Evolutionary conservation across 2,113 vertebrate genomes (phyloP), one percentile per base, ranked within the genome.

Genomic region (Dicentrarchus labrax): DNA sequence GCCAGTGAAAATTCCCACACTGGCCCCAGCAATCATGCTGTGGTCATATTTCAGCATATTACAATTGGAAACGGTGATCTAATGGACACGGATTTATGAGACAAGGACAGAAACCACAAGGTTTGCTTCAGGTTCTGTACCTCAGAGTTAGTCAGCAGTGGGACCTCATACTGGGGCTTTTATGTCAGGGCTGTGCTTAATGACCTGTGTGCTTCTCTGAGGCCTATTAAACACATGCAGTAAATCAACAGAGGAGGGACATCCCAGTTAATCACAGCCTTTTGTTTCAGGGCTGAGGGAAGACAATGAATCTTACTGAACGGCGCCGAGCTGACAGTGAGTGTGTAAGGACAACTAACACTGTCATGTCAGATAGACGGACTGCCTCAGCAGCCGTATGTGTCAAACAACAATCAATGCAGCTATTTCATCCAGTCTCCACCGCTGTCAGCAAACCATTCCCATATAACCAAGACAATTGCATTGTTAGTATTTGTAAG

Each of bases 201-300:
- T 88, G 84, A 87, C 73, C 75, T 22, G 45, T 88, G 77, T 54
- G 88, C 48, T 85, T 78, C 76, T 67, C 74, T 48, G 64, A 84
- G 86, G 86, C 78, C 85, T 62, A 70, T 89, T 83, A 80, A 91
- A 90, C 82, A 88, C 43, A 39, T 62, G 86, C 84, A 62, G 85
- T 92, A 91, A 94, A 94, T 94, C 92, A 93, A 59, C 82, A 85
- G 48, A 75, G 87, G 50, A n/a, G 78, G 88, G 87, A 90, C 88
- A 84, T 36, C 85, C 57, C 78, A 67, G 87, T 89, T 89, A 87
- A 89, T 92, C 91, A 93, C 84, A 48, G 69, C 67, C 73, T 84
- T 48, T 85, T 90, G 76, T 83, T 87, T 86, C 45, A 45, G 76
- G 74, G 76, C 75, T 13, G 70, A 84, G 71, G 65, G 68, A 73